Evolutionary conservation across 2,113 vertebrate species (phyloP), one percentile per base, ranked within the genome.

Genomic region (Epinephelus cyanopodus): DNA sequence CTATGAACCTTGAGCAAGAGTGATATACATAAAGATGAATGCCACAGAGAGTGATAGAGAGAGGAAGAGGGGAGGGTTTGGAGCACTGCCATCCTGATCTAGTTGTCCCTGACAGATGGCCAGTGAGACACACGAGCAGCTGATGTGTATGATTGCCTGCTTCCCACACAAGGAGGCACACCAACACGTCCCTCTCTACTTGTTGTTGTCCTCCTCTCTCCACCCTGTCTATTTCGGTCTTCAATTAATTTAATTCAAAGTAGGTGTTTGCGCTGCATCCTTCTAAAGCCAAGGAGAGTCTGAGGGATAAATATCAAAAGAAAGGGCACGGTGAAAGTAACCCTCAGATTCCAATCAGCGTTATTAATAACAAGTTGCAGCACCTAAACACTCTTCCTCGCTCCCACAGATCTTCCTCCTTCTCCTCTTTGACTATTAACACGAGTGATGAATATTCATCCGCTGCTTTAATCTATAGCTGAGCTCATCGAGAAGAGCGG

Each of bases 61-160:
- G 66, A 67, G 25, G 65, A 54, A 53, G 80, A 66, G 48, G 25
- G 25, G 73, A 77, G 79, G 29, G 52, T 37, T 78, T 89, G 83
- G 85, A 82, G 68, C 23, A 62, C 64, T 54, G 86, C 89, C 84
- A 82, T 52, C 79, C 74, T 62, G 83, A 91, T 87, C 83, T 69
- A 53, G 77, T 80, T 74, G 86, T 85, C 84, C 73, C 89, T 60
- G 88, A 90, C 88, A 90, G 91, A 93, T 90, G 85, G 90, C 69
- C 77, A 7, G 63, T 42, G 77, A 85, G 88, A 88, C 87, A 85
- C 88, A 65, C 0, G 64, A 82, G 81, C 79, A 81, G 86, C 83
- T 83, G 83, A 87, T 74, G 82, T 64, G 63, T 82, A 18, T 21
- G 79, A 85, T 29, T 64, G 85, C 68, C 80, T 77, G 80, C 81